These are phyloP conservation scores for Sciurus carolinensis DNA, from an alignment of 2,797 vertebrate genomes.

Conservation along the genomic window DNA sequence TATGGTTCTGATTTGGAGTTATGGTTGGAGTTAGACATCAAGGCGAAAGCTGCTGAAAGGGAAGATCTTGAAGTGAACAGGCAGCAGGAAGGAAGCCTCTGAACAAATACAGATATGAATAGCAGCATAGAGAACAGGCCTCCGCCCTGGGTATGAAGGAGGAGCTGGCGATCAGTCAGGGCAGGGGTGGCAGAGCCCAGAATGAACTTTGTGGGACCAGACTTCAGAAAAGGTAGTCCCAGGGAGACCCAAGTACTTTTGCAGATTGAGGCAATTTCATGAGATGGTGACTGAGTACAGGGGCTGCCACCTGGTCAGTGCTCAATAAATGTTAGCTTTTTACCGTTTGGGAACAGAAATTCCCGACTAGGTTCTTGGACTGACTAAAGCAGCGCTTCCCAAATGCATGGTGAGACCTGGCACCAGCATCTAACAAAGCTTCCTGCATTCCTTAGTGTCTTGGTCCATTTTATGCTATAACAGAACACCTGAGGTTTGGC, in stretches of 20 bases:
- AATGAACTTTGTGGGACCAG: neutral
- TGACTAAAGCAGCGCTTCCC: neutral
- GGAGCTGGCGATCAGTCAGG: neutral
- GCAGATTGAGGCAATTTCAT: neutral
- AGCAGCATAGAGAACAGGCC: neutral
- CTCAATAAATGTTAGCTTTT: neutral
- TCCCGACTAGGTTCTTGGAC: rapidly evolving
- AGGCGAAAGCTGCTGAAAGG: constrained; percentile 25
- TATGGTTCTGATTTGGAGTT: constrained; percentile 37
- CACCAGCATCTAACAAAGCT: neutral
- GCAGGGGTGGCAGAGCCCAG: neutral
- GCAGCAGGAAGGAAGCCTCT: constrained; percentile 78
- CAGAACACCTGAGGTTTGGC: neutral
- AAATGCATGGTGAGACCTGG: neutral
- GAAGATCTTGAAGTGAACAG: constrained; percentile 48
- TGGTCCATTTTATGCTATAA: neutral
- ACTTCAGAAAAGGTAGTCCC: neutral
- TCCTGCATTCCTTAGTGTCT: neutral
- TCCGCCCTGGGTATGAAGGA: constrained; percentile 18
- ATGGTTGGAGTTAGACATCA: neutral
- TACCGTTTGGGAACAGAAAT: neutral
- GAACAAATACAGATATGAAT: constrained; percentile 72
- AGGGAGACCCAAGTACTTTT: neutral
- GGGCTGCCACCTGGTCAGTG: rapidly evolving
- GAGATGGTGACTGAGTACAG: neutral